Percentiles rank a stretch among this genome's conserved stretches.
Conservation (phyloP, 2,888 invertebrate species). For the Rugalucina vietnamica region DNA sequence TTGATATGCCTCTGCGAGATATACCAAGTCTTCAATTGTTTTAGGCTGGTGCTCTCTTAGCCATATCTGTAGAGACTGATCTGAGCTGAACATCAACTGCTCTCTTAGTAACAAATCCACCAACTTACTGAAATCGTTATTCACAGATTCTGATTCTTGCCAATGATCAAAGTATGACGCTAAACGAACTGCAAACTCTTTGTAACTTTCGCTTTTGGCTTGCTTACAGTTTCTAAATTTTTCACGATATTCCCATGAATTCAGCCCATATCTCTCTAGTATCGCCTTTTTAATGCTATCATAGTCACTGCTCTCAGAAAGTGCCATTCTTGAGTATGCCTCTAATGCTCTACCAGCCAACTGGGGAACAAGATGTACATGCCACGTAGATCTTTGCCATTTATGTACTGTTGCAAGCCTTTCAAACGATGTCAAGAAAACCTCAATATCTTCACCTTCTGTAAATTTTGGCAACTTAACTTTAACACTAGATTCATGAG, state of each 20-base stretch:
- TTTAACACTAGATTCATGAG: background rate
- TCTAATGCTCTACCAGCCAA: background rate
- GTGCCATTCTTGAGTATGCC: background rate
- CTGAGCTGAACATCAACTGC: background rate
- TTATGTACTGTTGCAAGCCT: background rate
- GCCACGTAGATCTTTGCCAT: constrained; percentile 2
- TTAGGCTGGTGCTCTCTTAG: constrained; percentile 1
- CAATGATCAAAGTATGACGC: background rate
- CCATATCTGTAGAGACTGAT: background rate
- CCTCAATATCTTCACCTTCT: background rate
- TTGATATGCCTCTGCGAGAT: background rate
- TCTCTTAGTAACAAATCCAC: background rate
- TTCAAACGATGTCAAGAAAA: constrained; percentile 3
- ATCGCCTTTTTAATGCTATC: background rate
- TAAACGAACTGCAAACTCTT: background rate
- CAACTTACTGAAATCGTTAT: background rate
- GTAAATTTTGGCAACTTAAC: background rate
- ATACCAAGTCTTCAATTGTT: background rate
- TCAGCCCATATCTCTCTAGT: background rate
- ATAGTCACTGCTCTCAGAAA: background rate
- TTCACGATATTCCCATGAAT: background rate
- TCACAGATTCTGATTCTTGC: background rate
- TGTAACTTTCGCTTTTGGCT: background rate
- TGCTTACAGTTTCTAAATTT: background rate
- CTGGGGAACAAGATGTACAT: background rate